These are phyloP conservation scores for Antrozous pallidus DNA, from an alignment of 2,797 vertebrate species.

Conservation along the genomic window DNA sequence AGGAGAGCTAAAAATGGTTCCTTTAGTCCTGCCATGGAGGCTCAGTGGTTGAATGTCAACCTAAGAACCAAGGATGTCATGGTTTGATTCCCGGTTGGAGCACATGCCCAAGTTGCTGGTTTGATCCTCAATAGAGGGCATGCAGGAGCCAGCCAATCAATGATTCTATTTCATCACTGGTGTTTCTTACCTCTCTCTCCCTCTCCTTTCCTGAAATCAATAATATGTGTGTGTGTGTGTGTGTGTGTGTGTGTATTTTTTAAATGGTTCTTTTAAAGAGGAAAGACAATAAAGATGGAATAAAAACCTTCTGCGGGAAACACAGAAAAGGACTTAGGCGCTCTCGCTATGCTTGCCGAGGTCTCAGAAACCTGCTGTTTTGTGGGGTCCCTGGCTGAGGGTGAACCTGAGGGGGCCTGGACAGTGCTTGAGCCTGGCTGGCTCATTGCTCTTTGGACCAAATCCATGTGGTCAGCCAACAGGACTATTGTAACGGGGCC, in stretches of 20 bases:
- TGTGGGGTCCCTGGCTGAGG: rapidly evolving
- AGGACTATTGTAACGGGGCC: neutral
- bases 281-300: neutral
- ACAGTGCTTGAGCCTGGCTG: neutral
- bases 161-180: too few relatives aligned
- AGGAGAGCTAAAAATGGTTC: neutral
- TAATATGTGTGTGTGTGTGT: too few relatives aligned
- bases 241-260: too few relatives aligned
- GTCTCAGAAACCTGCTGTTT: neutral
- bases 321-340: neutral
- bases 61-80: too few relatives aligned
- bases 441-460: neutral
- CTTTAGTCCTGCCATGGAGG: neutral
- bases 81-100: too few relatives aligned
- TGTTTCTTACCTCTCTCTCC: too few relatives aligned
- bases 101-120: too few relatives aligned
- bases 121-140: too few relatives aligned
- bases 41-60: too few relatives aligned
- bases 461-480: too few relatives aligned
- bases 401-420: neutral
- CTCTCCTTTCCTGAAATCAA: too few relatives aligned
- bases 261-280: neutral
- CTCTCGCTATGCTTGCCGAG: neutral
- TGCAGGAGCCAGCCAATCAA: too few relatives aligned
- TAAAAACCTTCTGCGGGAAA: neutral